phyloP scores from a whole-genome alignment of 2,113 vertebrate species.

The Pogonocichla stellata region DNA sequence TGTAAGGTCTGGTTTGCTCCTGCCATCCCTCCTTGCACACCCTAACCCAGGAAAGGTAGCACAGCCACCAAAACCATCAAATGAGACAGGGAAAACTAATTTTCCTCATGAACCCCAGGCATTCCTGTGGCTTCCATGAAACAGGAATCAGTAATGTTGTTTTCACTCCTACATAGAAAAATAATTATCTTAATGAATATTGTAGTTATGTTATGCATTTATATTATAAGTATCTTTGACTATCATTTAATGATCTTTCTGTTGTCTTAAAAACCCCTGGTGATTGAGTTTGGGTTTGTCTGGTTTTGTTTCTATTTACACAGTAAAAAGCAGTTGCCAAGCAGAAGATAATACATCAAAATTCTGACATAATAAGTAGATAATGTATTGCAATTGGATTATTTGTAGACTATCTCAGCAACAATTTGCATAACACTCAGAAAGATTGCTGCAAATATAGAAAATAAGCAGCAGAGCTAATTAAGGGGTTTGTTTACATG shows the following conservation, averaged over 20 bases:
- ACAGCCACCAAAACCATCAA: neutral
- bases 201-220: slow-evolving; percentile 62
- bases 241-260: slow-evolving; percentile 75
- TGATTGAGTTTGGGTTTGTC: neutral
- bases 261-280: slow-evolving; percentile 42
- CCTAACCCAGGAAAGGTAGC: neutral
- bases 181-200: slow-evolving; percentile 51
- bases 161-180: slow-evolving; percentile 15
- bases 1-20: neutral
- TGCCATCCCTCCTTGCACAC: neutral
- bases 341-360: slow-evolving; percentile 9
- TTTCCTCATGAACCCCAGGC: neutral
- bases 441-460: neutral
- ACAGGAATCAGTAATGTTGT: slow-evolving; percentile 33
- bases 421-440: slow-evolving; percentile 15
- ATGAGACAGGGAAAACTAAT: neutral
- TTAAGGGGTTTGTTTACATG: neutral
- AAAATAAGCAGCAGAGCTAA: slow-evolving; percentile 13
- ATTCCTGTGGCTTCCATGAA: neutral
- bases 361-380: slow-evolving; percentile 51
- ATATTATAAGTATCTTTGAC: slow-evolving; percentile 61
- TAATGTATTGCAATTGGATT: slow-evolving; percentile 44
- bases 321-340: slow-evolving; percentile 45
- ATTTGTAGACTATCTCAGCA: slow-evolving; percentile 33
- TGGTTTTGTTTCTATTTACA: slow-evolving; percentile 63